Conservation (phyloP, 2,888 invertebrate species). For the Netelia inedita region DNA sequence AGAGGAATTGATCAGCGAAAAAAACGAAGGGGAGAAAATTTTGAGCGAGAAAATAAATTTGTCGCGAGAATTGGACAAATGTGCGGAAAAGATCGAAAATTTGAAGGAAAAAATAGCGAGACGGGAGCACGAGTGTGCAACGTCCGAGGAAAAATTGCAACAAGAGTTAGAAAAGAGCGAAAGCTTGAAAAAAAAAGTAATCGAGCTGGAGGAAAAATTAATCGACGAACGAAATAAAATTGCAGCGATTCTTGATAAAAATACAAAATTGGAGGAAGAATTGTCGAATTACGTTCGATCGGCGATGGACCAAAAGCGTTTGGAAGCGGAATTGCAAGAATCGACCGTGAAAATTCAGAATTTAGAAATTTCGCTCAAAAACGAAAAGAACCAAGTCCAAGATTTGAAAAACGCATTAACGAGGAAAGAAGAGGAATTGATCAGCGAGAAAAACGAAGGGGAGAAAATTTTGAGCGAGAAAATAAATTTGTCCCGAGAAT, state of each 20-base stretch:
- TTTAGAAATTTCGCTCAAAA: no score
- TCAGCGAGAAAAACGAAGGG: slow-evolving; percentile 59
- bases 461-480: slow-evolving; percentile 62
- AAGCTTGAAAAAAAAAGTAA: background rate
- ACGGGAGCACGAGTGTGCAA: slow-evolving; percentile 33
- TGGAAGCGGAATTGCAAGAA: no score
- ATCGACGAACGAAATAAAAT: background rate
- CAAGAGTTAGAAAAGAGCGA: background rate
- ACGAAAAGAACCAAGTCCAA: slow-evolving; percentile 59
- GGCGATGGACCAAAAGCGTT: background rate
- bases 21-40: slow-evolving; percentile 60
- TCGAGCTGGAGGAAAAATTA: background rate
- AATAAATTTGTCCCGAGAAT: slow-evolving; percentile 2
- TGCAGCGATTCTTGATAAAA: slow-evolving; percentile 43
- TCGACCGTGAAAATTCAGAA: no score
- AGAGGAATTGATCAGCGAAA: slow-evolving; percentile 60
- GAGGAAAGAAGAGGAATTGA: slow-evolving; percentile 63
- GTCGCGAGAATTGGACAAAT: slow-evolving; percentile 30
- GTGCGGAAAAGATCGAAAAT: slow-evolving; percentile 3
- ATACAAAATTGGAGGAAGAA: slow-evolving; percentile 26
- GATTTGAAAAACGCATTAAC: slow-evolving; percentile 64
- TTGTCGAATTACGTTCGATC: slow-evolving; percentile 8
- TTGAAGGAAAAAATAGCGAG: slow-evolving; percentile 7
- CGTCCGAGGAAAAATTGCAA: slow-evolving; percentile 23
- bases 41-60: slow-evolving; percentile 52